Percentiles rank a stretch among this genome's conserved stretches.
Evolutionary conservation across 2,113 vertebrate genomes (phyloP).

Genomic region (Mandrillus leucophaeus): DNA sequence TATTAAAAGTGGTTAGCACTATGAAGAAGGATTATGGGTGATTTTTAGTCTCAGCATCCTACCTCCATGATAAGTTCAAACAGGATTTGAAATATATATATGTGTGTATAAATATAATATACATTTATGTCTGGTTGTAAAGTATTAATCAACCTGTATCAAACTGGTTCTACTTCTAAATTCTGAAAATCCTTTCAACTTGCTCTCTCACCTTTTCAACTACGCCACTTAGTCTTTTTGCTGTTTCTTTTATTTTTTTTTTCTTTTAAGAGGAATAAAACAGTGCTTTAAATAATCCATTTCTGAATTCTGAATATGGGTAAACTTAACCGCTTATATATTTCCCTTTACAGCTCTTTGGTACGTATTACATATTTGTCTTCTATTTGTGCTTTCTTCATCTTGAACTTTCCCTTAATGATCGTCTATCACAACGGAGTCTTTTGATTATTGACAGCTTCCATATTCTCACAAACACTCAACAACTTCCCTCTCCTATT

Average conservation of each 20-base stretch:
- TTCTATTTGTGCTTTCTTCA: background rate
- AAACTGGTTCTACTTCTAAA: background rate
- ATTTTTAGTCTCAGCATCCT: background rate
- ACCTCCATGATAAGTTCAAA: background rate
- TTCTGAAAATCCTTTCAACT: background rate
- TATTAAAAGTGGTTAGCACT: background rate
- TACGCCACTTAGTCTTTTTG: background rate
- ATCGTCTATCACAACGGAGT: background rate
- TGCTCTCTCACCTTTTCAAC: background rate
- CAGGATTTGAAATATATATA: background rate
- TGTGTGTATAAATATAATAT: background rate
- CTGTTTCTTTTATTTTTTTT: background rate
- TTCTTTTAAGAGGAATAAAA: background rate
- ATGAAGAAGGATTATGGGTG: background rate
- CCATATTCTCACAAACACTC: background rate
- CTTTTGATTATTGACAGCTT: background rate
- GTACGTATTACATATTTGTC: background rate
- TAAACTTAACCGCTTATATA: background rate
- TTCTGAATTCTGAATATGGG: background rate
- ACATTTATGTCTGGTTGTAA: background rate
- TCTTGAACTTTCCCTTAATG: background rate
- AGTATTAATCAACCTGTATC: background rate
- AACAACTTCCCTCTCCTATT: too few species aligned
- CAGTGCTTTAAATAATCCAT: background rate
- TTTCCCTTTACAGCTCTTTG: background rate